A percentile compares a stretch with the other conserved stretches of the same genome.
phyloP scores from a whole-genome alignment of 2,113 vertebrate species.

The Geococcyx californianus region DNA sequence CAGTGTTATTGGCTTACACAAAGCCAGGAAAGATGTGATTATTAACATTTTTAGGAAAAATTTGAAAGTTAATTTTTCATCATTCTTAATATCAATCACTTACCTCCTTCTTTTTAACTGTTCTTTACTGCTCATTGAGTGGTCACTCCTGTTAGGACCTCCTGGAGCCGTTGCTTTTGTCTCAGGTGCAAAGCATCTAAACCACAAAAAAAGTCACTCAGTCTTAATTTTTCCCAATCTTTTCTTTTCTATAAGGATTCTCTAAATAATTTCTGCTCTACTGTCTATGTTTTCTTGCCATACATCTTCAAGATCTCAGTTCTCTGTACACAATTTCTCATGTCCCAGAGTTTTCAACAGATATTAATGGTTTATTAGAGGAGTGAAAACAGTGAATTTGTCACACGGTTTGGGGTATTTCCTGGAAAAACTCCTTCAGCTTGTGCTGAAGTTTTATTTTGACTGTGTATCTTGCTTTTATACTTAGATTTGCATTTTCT shows the following conservation, averaged over 20 bases:
- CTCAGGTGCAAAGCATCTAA: neutral
- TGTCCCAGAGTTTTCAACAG: neutral
- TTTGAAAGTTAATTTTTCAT: neutral
- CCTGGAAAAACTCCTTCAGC: neutral
- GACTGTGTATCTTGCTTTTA: neutral
- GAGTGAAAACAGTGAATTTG: neutral
- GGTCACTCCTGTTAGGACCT: neutral
- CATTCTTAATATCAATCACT: neutral
- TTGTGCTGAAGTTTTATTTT: neutral
- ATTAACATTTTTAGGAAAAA: neutral
- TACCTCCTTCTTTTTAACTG: neutral
- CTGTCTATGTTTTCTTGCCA: neutral
- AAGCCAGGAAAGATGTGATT: neutral
- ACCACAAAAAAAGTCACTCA: neutral
- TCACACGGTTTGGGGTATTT: accelerated
- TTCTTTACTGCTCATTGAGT: neutral
- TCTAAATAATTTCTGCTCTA: neutral
- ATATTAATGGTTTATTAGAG: neutral
- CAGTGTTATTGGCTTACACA: neutral
- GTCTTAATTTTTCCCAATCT: neutral
- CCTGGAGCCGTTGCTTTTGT: neutral
- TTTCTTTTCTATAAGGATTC: neutral
- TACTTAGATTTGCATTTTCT: neutral
- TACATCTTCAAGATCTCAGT: neutral
- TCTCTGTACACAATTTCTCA: accelerated